A percentile compares a stretch with the other conserved stretches of the same genome.
These are phyloP conservation scores for Actinostola sp. DNA, from an alignment of 92 coral and sea anemone genomes.

Conservation along the genomic window DNA sequence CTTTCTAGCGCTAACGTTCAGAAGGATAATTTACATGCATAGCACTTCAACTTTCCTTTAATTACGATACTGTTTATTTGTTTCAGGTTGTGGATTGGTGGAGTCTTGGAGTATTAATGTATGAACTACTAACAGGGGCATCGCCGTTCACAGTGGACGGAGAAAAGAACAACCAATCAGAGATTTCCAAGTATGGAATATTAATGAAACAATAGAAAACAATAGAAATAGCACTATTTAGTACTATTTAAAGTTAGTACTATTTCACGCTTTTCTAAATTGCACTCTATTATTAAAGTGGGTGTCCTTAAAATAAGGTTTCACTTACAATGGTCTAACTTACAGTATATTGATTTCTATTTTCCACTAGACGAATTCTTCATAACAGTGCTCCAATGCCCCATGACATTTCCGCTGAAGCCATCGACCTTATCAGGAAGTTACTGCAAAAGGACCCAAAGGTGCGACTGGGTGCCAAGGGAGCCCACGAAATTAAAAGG, in stretches of 20 bases:
- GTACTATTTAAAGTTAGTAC: no score
- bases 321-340: no score
- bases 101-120: conserved; percentile 97
- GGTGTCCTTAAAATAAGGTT: no score
- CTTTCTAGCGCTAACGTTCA: no score
- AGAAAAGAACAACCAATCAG: conserved; percentile 96
- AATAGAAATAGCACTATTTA: no score
- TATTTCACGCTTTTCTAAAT: no score
- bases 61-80: no score
- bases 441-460: conserved; percentile 86
- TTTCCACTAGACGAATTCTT: conserved; percentile 70
- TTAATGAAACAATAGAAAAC: neutral
- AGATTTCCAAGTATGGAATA: conserved; percentile 81
- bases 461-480: conserved; percentile 85
- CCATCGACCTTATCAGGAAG: conserved; percentile 74
- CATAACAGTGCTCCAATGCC: conserved; percentile 95
- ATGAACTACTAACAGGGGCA: conserved; percentile 95
- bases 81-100: conserved; percentile 99
- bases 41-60: no score
- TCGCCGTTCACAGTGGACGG: conserved; percentile 99
- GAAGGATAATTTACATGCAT: no score
- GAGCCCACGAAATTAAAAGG: conserved; percentile 84
- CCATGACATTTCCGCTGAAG: conserved; percentile 69
- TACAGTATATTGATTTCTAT: neutral
- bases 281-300: no score